phyloP scores from a whole-genome alignment of 2,797 vertebrate genomes.

The Rallus crepitans region DNA sequence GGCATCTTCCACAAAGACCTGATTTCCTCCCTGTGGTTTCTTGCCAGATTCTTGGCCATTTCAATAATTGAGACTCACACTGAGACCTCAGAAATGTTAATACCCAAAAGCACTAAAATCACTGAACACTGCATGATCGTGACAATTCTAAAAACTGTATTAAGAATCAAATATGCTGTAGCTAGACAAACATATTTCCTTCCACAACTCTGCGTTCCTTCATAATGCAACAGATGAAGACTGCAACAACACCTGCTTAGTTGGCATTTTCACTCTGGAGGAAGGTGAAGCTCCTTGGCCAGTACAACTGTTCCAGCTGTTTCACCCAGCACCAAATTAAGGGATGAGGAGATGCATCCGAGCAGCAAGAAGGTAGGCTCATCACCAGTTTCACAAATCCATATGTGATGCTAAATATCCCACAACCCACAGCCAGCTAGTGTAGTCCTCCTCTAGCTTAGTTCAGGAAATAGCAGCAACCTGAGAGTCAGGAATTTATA shows the following conservation, averaged over 20 bases:
- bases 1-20: conserved; percentile 57
- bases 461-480: conserved; percentile 63
- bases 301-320: background rate
- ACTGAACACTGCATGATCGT: background rate
- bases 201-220: background rate
- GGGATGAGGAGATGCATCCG: background rate
- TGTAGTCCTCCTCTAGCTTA: background rate
- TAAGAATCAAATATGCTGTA: background rate
- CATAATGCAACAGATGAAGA: background rate
- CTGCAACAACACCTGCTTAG: background rate
- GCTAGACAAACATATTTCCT: background rate
- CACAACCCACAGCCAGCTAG: background rate
- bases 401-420: background rate
- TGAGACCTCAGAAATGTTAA: conserved; percentile 65
- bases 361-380: background rate
- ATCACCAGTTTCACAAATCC: background rate
- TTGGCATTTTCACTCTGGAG: background rate
- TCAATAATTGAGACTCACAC: conserved; percentile 65
- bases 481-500: conserved; percentile 64
- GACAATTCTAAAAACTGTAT: background rate
- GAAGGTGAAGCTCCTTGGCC: background rate
- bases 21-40: conserved; percentile 71
- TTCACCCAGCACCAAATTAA: background rate
- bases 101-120: conserved; percentile 53
- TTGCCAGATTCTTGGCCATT: conserved; percentile 68